Evolutionary conservation across 2,113 vertebrate species (phyloP), one percentile per base, ranked within the genome.

Genomic region (Hippocampus zosterae): DNA sequence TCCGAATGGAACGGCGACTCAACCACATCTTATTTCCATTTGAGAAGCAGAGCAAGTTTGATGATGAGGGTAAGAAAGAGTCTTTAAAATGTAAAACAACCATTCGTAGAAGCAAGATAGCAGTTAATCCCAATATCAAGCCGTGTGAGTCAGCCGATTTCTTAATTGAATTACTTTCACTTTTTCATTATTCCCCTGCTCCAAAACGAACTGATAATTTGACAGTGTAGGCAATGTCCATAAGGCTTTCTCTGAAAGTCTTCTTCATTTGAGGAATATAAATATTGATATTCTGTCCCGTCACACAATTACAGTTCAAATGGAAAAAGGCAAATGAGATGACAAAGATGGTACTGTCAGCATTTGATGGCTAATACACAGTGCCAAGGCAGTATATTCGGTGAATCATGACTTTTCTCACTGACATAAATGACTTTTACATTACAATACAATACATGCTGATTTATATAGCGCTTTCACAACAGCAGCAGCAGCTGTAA

Each of bases 41-140:
- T 62, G 67, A 70, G 73, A 78, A 65, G 57, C 75, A 71, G 42
- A 1, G 6, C 15, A 73, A 48, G 70, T 68, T 72, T 84, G 72
- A 82, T 75, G 73, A 85, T 77, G 80, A 71, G 74, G 48, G 71
- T 81, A 81, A 73, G 65, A 81, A 75, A 71, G 46, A 71, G 73
- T 61, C 76, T 82, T 81, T 87, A 84, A 83, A 85, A 84, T 84
- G 81, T 82, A 81, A 82, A 87, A 80, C 71, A 83, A 83, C 78
- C 73, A 70, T 48, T 42, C 23, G 0, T 70, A 85, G 69, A 85
- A 77, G 68, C 74, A 75, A 77, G 75, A 59, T 74, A 68, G 81
- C 77, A 76, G 65, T 82, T 85, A 71, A 83, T 82, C 66, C 41
- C 60, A 73, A 75, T 77, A 70, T 67, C 67, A 61, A 55, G 11